These are phyloP conservation scores for Entomobrya multifasciata DNA, from an alignment of 2,888 invertebrate genomes.

Conservation along the genomic window DNA sequence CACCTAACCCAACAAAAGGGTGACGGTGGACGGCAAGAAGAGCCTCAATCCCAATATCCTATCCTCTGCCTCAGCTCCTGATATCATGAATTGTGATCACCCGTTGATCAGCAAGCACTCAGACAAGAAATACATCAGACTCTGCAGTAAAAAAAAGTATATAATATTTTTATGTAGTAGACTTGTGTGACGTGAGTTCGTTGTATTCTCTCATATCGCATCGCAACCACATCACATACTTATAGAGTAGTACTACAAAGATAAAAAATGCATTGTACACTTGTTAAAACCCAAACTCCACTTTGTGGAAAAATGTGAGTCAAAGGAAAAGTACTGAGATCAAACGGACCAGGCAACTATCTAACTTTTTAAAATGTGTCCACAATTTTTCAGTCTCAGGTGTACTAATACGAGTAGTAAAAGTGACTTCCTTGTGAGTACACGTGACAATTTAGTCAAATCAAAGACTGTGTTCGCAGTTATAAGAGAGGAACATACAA, in stretches of 20 bases:
- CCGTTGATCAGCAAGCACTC: conserved; percentile 68
- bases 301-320: background rate
- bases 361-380: conserved; percentile 11
- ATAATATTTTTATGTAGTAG: too few relatives aligned
- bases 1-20: conserved; percentile 6
- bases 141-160: too few relatives aligned
- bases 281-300: background rate
- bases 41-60: background rate
- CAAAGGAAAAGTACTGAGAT: conserved; percentile 33
- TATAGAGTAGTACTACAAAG: too few relatives aligned
- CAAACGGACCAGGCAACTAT: conserved; percentile 18
- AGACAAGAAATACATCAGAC: conserved; percentile 14
- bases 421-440: background rate
- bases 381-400: background rate
- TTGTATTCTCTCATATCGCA: too few relatives aligned
- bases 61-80: background rate
- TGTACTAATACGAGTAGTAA: too few relatives aligned
- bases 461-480: too few relatives aligned
- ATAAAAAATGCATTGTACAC: conserved; percentile 10
- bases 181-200: too few relatives aligned
- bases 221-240: too few relatives aligned
- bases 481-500: too few relatives aligned
- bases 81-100: conserved; percentile 62
- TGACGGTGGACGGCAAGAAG: background rate
- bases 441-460: background rate